Evolutionary conservation across 2,888 invertebrate genomes (phyloP).

Genomic region (Meghimatium bilineatum): DNA sequence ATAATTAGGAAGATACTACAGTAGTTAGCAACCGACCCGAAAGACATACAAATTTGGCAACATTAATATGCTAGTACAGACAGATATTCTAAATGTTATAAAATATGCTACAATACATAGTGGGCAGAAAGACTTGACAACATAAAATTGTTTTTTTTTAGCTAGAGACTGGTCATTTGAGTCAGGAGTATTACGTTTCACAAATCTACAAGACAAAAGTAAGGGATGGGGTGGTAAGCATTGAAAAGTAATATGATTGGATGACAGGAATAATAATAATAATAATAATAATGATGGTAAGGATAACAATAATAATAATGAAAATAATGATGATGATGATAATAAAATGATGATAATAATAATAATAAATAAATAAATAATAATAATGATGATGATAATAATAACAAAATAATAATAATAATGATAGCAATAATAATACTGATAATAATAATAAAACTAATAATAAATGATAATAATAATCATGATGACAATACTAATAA

Average conservation of each 20-base stretch:
- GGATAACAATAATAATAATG: no score
- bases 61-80: neutral
- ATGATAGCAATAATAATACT: no score
- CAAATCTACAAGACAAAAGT: slow-evolving; percentile 34
- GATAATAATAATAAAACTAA: no score
- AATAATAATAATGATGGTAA: no score
- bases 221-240: neutral
- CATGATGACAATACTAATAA: no score
- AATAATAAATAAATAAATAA: no score
- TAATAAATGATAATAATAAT: no score
- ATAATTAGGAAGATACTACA: neutral
- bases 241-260: slow-evolving; percentile 12
- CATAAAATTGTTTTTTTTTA: neutral
- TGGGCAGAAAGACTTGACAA: neutral
- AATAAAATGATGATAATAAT: no score
- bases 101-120: neutral
- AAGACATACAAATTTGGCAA: neutral
- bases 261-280: slow-evolving; percentile 5
- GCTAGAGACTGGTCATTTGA: neutral
- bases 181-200: neutral
- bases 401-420: no score
- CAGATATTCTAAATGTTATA: neutral
- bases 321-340: no score
- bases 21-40: neutral
- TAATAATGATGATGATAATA: no score